Percentiles rank a stretch among this genome's conserved stretches.
phyloP scores from a whole-genome alignment of 2,797 vertebrate species.

The Eulemur mongoz region DNA sequence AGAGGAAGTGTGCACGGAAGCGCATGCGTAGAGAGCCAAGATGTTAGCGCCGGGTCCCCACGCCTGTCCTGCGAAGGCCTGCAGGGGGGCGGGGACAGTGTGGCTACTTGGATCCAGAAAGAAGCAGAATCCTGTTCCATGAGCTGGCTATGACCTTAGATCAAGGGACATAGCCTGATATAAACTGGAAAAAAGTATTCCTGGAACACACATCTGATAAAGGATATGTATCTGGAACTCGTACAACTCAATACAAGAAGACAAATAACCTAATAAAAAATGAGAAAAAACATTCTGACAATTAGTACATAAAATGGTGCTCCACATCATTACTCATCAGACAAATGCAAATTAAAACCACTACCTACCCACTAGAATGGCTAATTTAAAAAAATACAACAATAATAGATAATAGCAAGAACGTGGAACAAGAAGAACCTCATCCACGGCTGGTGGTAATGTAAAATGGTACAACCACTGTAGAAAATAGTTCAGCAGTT shows the following conservation, averaged over 20 bases:
- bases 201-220: not conserved
- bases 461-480: too few species aligned
- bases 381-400: not conserved
- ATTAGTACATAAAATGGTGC: not conserved
- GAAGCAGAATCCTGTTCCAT: too few species aligned
- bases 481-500: not conserved
- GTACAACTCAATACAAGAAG: not conserved
- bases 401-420: not conserved
- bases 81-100: not conserved
- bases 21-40: not conserved
- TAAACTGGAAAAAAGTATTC: not conserved
- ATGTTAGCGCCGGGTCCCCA: too few species aligned
- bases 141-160: not conserved
- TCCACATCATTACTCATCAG: not conserved
- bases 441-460: not conserved
- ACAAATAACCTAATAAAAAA: not conserved
- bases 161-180: not conserved
- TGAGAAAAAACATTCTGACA: not conserved
- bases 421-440: not conserved
- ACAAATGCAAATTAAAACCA: not conserved
- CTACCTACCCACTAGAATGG: not conserved
- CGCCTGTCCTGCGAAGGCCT: not conserved
- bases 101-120: not conserved
- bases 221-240: not conserved
- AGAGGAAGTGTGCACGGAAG: not conserved